These are phyloP conservation scores for Uria lomvia DNA, from an alignment of 2,113 vertebrate species.

Conservation along the genomic window DNA sequence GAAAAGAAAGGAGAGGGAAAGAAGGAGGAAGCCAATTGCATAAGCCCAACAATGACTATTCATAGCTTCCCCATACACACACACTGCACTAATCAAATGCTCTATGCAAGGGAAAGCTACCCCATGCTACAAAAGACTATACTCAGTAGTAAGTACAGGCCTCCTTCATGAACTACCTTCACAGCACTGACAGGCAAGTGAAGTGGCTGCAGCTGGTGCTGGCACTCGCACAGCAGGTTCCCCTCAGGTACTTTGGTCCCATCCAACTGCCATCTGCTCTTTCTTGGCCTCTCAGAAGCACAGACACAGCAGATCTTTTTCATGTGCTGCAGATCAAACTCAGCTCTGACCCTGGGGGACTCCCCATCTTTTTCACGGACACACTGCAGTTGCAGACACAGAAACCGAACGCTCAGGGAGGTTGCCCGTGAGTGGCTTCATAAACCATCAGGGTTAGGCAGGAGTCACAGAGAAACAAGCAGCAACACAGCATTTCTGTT, in stretches of 20 bases:
- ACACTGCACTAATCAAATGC: not conserved
- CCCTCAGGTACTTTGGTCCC: not conserved
- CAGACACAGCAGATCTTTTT: not conserved
- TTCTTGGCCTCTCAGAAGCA: not conserved
- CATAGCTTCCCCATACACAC: not conserved
- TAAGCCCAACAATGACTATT: not conserved
- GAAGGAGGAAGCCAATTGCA: not conserved
- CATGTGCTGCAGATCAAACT: not conserved
- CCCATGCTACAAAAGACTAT: not conserved
- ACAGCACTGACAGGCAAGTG: not conserved
- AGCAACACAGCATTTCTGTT: not conserved
- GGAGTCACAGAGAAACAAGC: not conserved
- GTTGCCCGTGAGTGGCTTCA: not conserved
- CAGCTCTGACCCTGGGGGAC: not conserved
- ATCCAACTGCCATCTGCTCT: not conserved
- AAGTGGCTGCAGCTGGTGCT: not conserved
- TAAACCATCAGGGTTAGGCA: not conserved
- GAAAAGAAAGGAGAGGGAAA: not conserved
- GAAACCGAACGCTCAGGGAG: accelerated
- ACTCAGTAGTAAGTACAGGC: not conserved
- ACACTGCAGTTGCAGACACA: not conserved
- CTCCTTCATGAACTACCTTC: not conserved
- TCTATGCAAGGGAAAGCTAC: not conserved
- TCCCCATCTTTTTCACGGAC: not conserved
- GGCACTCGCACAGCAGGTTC: not conserved